Evolutionary conservation across 2,888 invertebrate species (phyloP).

Genomic region (Thymelicus sylvestris): DNA sequence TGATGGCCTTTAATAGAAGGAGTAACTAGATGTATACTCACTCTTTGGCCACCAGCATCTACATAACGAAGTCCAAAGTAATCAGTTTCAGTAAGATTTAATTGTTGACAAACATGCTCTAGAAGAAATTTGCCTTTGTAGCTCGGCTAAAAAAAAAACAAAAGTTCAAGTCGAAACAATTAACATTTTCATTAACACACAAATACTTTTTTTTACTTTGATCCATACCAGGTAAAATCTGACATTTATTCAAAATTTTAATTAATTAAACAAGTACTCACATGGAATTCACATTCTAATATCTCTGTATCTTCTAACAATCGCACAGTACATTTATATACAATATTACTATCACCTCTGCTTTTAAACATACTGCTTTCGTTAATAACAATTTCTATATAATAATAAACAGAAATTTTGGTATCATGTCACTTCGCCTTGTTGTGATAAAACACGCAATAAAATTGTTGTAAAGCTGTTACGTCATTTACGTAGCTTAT

Average conservation of each 20-base stretch:
- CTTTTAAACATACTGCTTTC: slow-evolving; percentile 81
- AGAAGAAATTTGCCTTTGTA: slow-evolving; percentile 95
- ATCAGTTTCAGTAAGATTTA: slow-evolving; percentile 96
- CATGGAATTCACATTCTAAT: slow-evolving; percentile 95
- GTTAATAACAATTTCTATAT: slow-evolving; percentile 5
- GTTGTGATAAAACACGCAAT: slow-evolving; percentile 19
- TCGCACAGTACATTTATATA: slow-evolving; percentile 94
- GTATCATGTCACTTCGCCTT: slow-evolving; percentile 30
- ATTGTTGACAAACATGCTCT: slow-evolving; percentile 95
- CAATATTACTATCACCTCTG: slow-evolving; percentile 92
- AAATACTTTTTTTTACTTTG: no score
- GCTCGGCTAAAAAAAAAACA: slow-evolving; percentile 88
- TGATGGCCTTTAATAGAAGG: no score
- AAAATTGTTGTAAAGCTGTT: not conserved
- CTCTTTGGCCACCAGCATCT: slow-evolving; percentile 94
- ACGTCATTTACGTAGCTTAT: not conserved
- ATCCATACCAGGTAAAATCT: not conserved
- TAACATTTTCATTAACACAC: not conserved
- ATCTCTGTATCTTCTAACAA: slow-evolving; percentile 96
- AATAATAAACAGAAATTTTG: slow-evolving; percentile 16
- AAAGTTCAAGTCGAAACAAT: not conserved
- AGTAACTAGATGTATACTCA: slow-evolving; percentile 71
- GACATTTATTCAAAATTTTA: slow-evolving; percentile 1
- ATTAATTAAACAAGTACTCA: slow-evolving; percentile 53
- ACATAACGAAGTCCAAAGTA: slow-evolving; percentile 97